These are phyloP conservation scores for Ditylenchus dipsaci DNA, from an alignment of 1,140 invertebrate genomes.

Conservation along the genomic window DNA sequence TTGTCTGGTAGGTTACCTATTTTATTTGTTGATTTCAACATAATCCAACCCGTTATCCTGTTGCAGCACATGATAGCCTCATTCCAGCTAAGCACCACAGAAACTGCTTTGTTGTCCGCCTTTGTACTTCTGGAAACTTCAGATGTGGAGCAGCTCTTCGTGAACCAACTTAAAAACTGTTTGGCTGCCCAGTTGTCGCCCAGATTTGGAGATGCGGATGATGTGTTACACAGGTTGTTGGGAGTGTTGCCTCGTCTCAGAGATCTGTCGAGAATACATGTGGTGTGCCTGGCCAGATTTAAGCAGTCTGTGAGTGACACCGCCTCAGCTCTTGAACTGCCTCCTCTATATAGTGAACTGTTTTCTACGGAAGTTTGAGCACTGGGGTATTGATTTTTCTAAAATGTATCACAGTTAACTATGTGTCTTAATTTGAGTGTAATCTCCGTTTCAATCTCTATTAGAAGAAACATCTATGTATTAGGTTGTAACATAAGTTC, in stretches of 20 bases:
- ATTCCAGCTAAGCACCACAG: constrained; percentile 30
- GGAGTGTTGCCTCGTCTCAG: constrained; percentile 13
- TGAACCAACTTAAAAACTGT: constrained; percentile 25
- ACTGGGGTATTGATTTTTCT: neutral
- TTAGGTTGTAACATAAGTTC: too few species aligned
- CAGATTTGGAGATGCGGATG: constrained; percentile 16
- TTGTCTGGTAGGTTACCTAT: neutral
- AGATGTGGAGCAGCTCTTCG: constrained; percentile 13
- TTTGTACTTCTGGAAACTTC: constrained; percentile 24
- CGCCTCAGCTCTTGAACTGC: neutral
- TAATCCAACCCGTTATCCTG: constrained; percentile 14
- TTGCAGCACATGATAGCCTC: constrained; percentile 20
- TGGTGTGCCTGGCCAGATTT: constrained; percentile 14
- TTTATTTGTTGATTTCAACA: neutral
- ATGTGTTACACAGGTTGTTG: constrained; percentile 16
- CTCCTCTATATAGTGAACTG: constrained; percentile 23
- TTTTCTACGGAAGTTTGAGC: constrained; percentile 9
- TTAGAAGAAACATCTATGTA: too few species aligned
- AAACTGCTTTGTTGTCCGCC: constrained; percentile 34
- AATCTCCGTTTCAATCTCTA: too few species aligned
- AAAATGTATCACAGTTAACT: neutral
- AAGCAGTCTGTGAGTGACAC: neutral
- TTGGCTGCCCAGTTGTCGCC: constrained; percentile 15
- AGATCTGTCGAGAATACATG: constrained; percentile 6
- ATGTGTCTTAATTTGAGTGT: too few species aligned